Evolutionary conservation across 2,888 invertebrate species (phyloP).

Genomic region (Chrysotoxum bicinctum): DNA sequence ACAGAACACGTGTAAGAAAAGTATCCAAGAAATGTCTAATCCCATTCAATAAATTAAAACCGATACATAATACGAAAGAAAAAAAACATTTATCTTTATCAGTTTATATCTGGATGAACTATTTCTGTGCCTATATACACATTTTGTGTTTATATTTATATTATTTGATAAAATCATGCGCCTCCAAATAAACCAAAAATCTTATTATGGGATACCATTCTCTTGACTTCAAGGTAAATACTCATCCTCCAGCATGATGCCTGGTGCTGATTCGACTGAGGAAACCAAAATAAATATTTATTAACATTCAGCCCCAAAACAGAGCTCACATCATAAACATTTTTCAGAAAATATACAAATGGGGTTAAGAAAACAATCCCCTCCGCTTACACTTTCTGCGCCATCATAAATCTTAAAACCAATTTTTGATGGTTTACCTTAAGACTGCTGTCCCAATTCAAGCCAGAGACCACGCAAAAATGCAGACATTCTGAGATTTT

Average conservation of each 20-base stretch:
- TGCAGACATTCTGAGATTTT: conserved; percentile 26
- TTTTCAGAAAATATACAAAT: conserved; percentile 61
- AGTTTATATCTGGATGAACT: neutral
- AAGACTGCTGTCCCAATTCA: conserved; percentile 33
- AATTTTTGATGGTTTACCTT: conserved; percentile 8
- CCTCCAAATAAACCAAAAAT: conserved; percentile 60
- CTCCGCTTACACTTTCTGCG: neutral
- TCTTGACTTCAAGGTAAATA: conserved; percentile 10
- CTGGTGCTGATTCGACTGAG: neutral
- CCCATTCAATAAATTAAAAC: neutral
- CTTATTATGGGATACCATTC: conserved; percentile 16
- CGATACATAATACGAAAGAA: neutral
- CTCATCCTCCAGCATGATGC: neutral
- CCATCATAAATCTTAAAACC: conserved; percentile 16
- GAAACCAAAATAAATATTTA: conserved; percentile 61
- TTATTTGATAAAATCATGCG: conserved; percentile 65
- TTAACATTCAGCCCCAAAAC: conserved; percentile 58
- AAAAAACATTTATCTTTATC: neutral
- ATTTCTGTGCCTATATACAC: neutral
- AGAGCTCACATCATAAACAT: conserved; percentile 38
- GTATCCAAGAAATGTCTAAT: neutral
- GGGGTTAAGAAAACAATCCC: conserved; percentile 11
- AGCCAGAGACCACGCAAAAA: conserved; percentile 19
- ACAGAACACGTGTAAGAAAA: neutral
- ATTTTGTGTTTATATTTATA: conserved; percentile 12